phyloP scores from a whole-genome alignment of 2,113 vertebrate genomes.

The Gracilinanus agilis region DNA sequence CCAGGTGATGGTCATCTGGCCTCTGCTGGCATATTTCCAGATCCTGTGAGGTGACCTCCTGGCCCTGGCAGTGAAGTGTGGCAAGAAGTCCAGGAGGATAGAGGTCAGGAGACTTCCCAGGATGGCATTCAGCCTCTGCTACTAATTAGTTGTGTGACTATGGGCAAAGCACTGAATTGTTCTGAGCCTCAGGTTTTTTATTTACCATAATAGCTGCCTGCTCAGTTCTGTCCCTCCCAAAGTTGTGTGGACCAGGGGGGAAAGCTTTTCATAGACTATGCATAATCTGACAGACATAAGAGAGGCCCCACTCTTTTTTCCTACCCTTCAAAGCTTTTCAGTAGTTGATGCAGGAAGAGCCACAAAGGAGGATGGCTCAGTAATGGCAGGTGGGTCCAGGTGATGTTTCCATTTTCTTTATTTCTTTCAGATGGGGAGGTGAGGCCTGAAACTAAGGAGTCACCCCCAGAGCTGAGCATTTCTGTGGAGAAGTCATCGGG shows the following conservation, averaged over 20 bases:
- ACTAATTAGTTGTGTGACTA: not conserved
- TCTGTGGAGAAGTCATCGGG: not conserved
- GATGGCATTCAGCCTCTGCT: not conserved
- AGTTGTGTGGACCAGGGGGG: not conserved
- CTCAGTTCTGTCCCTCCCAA: not conserved
- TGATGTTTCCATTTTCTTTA: not conserved
- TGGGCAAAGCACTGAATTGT: not conserved
- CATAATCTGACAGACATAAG: not conserved
- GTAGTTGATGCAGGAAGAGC: not conserved
- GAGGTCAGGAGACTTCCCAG: not conserved
- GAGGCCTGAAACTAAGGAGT: not conserved
- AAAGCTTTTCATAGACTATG: not conserved
- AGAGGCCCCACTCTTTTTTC: not conserved
- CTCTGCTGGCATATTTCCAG: not conserved
- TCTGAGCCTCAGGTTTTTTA: not conserved
- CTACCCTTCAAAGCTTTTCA: not conserved
- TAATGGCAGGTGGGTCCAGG: not conserved
- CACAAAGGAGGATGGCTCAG: not conserved
- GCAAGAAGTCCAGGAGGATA: not conserved
- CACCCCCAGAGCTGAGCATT: not conserved
- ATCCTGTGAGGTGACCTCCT: not conserved
- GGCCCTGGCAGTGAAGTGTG: not conserved
- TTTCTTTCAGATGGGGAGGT: slow-evolving; percentile 2
- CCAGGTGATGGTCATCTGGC: not conserved
- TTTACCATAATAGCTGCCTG: not conserved